phyloP scores from a whole-genome alignment of 2,113 vertebrate genomes.

The Neogale vison region DNA sequence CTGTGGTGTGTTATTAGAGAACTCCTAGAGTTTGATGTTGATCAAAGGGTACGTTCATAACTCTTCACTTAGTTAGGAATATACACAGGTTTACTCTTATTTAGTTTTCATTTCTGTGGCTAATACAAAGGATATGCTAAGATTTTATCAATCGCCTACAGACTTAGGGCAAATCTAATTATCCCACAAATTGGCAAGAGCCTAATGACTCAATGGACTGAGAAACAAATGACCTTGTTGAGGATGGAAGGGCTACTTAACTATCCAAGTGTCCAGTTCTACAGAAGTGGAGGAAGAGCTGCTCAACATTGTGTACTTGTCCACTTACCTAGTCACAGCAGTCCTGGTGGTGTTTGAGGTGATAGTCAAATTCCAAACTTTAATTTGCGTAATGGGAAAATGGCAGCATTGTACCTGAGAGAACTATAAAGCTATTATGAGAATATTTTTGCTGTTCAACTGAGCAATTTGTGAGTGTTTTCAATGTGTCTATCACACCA shows the following conservation, averaged over 20 bases:
- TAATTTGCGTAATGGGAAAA: neutral
- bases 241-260: neutral
- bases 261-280: neutral
- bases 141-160: neutral
- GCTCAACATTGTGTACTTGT: neutral
- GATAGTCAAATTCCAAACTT: neutral
- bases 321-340: neutral
- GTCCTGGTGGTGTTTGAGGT: neutral
- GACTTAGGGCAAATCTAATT: neutral
- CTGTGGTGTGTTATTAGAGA: neutral
- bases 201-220: neutral
- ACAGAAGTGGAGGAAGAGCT: neutral
- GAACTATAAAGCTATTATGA: neutral
- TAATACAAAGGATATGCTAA: neutral
- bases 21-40: neutral
- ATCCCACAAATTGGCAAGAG: neutral
- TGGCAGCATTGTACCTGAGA: neutral
- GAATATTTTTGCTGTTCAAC: neutral
- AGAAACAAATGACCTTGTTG: neutral
- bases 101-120: constrained; percentile 13
- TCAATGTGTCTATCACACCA: neutral
- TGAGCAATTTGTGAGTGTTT: neutral
- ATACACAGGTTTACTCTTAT: neutral
- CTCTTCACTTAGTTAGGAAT: neutral
- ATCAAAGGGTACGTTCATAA: neutral